phyloP scores from a whole-genome alignment of 2,113 vertebrate genomes.

The Gavialis gangeticus region DNA sequence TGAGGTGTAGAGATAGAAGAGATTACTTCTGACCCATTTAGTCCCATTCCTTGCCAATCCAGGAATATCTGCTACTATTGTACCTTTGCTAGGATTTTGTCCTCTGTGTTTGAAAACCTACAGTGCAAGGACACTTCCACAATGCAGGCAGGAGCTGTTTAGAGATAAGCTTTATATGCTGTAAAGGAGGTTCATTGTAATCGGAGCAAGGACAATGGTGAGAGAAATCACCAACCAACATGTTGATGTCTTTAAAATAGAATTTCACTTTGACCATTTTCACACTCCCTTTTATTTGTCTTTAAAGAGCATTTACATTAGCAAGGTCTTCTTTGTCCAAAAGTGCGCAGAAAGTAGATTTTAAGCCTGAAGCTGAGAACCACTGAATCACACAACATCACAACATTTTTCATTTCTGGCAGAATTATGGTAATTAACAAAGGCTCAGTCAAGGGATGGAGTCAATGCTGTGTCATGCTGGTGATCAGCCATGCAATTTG shows the following conservation, averaged over 20 bases:
- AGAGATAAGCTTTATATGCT: neutral
- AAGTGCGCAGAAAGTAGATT: conserved; percentile 75
- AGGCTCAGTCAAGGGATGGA: conserved; percentile 69
- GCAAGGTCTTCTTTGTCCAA: conserved; percentile 14
- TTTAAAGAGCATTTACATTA: conserved; percentile 20
- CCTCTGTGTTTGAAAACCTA: neutral
- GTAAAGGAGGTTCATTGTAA: neutral
- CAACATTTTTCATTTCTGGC: conserved; percentile 73
- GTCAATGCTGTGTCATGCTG: conserved; percentile 57
- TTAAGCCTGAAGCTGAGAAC: conserved; percentile 66
- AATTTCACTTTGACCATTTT: conserved; percentile 13
- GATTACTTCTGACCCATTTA: neutral
- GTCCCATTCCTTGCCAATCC: neutral
- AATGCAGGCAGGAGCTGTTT: neutral
- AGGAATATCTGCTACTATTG: neutral
- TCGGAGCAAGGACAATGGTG: neutral
- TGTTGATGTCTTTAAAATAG: conserved; percentile 11
- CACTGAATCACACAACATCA: conserved; percentile 73
- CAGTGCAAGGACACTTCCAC: neutral
- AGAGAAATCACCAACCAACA: neutral
- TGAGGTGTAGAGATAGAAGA: neutral
- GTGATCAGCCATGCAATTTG: conserved; percentile 58
- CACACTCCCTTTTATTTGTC: neutral
- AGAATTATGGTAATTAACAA: conserved; percentile 74
- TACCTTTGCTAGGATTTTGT: neutral